Evolutionary conservation across 2,888 invertebrate species (phyloP), one percentile per base, ranked within the genome.

Genomic region (Pandemis corylana): DNA sequence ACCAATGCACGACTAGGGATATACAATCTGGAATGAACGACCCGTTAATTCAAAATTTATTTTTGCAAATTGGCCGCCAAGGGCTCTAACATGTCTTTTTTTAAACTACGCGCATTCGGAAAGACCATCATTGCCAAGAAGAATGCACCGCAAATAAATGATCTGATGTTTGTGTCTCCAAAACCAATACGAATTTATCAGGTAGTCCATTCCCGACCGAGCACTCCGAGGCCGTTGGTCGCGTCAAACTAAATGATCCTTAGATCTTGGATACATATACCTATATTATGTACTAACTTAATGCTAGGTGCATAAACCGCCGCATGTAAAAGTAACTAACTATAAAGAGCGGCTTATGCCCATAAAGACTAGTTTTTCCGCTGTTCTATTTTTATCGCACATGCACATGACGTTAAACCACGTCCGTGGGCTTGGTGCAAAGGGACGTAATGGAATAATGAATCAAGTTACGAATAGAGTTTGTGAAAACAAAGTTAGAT

Each of bases 401-500:
- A 42, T n/a, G 62, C 64, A 28, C 64, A 63, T 51, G 28, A 44
- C 51, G 46, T 49, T 28, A 41, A 42, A 6, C 44, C 68, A 20
- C 15, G 51, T 41, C 6, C 20, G 53, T 41, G 51, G 51, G 65
- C 65, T 44, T 42, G 68, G 59, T 44, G 65, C 65, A n/a, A 36
- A 46, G 46, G 42, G 59, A 51, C 61, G 28, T 51, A 42, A 70
- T 62, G 61, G 66, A 70, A 70, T 74, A 74, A 74, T 74, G 61
- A 66, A 70, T 62, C 51, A 74, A 49, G 66, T 56, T 70, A 66
- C 61, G 53, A 66, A 70, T 44, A 70, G 66, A 69, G 62, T 66
- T 61, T 74, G 66, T 46, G 70, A 53, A 69, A 61, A 70, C 74
- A 66, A 74, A 74, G 70, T 66, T 74, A 66, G 61, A 70, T 70